Evolutionary conservation across 2,888 invertebrate species (phyloP).

Genomic region (Steinernema carpocapsae): DNA sequence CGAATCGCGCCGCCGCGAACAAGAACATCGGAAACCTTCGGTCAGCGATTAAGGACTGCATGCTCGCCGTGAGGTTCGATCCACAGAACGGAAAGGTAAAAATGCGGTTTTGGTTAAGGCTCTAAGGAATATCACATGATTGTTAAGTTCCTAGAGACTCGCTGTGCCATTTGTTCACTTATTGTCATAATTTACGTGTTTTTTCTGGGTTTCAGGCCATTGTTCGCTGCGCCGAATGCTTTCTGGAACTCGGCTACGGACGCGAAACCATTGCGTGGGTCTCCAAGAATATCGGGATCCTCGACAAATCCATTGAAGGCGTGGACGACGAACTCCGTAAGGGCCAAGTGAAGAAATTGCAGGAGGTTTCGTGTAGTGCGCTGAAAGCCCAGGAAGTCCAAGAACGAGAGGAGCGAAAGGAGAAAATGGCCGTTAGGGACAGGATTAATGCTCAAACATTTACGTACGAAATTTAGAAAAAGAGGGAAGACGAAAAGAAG

Average conservation of each 20-base stretch:
- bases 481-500: conserved; percentile 71
- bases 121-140: too few relatives aligned
- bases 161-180: too few relatives aligned
- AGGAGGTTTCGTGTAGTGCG: not conserved
- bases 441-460: conserved; percentile 65
- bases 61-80: conserved; percentile 77
- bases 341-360: conserved; percentile 18
- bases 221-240: conserved; percentile 70
- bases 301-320: conserved; percentile 18
- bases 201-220: conserved; percentile 82
- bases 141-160: too few relatives aligned
- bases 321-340: not conserved
- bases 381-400: conserved; percentile 28
- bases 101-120: not conserved
- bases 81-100: conserved; percentile 56
- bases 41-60: conserved; percentile 77
- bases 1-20: conserved; percentile 89
- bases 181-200: conserved; percentile 79
- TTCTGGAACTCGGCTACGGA: conserved; percentile 57
- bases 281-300: conserved; percentile 43
- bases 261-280: conserved; percentile 58
- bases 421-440: conserved; percentile 21
- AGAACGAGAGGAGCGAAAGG: conserved; percentile 35
- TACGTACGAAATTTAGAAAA: conserved; percentile 52
- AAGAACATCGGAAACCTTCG: conserved; percentile 76